Evolutionary conservation across 1,140 invertebrate species (phyloP), one percentile per base, ranked within the genome.

Genomic region (Cydia splendana): DNA sequence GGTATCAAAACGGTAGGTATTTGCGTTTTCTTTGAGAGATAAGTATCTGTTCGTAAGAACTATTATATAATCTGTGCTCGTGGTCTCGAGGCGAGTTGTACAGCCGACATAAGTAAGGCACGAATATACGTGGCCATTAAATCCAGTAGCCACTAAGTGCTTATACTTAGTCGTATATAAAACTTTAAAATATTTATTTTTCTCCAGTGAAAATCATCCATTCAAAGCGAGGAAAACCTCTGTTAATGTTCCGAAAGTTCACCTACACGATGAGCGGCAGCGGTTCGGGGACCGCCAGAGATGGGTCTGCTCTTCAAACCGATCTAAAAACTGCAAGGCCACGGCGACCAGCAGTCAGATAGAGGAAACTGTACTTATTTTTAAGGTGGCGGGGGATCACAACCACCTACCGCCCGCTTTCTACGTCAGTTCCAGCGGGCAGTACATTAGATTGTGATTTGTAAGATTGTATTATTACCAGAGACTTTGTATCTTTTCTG

Each of bases 391-490:
- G n/a, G 67, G 45, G n/a, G 67, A 71, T 0, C 67, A 71, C 34
- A 71, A 38, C n/a, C 67, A 71, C 18, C 9, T 5, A 4, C 30
- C 74, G 12, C 74, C 74, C 9, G n/a, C 24, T 0, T 75, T 53
- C 18, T 45, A 75, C 15, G 42, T 75, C 15, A 75, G 51, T 75
- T 20, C 74, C 2, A 13, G 2, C 4, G 74, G 74, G 13, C 13
- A 45, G n/a, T 75, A 30, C 15, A 53, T 75, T 75, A 20, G 51
- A 75, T 71, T 71, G n/a, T 71, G 24, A 71, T 9, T 57, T 18
- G 18, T 24, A 24, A 1, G 24, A 24, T 24, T 53, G 6, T 53
- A 18, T n/a, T 6, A 30, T 30, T n/a, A n/a, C 1, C n/a, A 53
- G 4, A 7, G 51, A n/a, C 15, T 53, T 53, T 13, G 42, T 45